These are phyloP conservation scores for Brachionus sp. DNA, from an alignment of 1,140 invertebrate species.

Conservation along the genomic window DNA sequence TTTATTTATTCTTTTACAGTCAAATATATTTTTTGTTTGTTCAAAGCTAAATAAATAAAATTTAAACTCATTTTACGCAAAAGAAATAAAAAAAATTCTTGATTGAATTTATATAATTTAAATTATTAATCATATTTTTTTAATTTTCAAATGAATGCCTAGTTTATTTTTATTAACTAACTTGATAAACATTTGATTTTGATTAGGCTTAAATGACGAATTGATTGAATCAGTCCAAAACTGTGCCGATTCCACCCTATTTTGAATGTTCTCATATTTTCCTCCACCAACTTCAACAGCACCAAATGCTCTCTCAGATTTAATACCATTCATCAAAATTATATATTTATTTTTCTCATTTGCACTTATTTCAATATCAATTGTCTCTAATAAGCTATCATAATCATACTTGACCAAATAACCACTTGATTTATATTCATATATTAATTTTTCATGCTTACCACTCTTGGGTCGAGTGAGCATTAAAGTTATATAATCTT, in stretches of 20 bases:
- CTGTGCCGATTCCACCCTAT: not conserved
- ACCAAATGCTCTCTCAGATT: not conserved
- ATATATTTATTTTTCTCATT: slow-evolving; percentile 29
- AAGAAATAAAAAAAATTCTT: too few relatives aligned
- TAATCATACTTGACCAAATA: not conserved
- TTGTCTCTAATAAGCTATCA: not conserved
- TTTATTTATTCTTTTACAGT: too few relatives aligned
- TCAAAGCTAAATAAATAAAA: too few relatives aligned
- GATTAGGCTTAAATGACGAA: not conserved
- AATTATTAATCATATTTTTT: not conserved
- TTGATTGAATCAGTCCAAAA: not conserved
- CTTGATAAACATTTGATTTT: slow-evolving; percentile 10
- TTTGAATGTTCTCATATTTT: not conserved
- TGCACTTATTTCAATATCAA: slow-evolving; percentile 33
- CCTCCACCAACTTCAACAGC: not conserved
- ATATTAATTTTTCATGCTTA: not conserved
- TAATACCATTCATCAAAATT: slow-evolving; percentile 13
- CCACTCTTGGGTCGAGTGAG: not conserved
- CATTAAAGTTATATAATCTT: slow-evolving; percentile 9
- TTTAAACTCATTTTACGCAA: too few relatives aligned
- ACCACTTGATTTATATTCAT: slow-evolving; percentile 18
- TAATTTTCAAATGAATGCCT: slow-evolving; percentile 8
- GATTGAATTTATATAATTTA: not conserved
- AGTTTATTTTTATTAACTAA: not conserved
- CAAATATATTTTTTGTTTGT: too few relatives aligned